Evolutionary conservation across 1,140 invertebrate species (phyloP).

Genomic region (Popillia japonica): DNA sequence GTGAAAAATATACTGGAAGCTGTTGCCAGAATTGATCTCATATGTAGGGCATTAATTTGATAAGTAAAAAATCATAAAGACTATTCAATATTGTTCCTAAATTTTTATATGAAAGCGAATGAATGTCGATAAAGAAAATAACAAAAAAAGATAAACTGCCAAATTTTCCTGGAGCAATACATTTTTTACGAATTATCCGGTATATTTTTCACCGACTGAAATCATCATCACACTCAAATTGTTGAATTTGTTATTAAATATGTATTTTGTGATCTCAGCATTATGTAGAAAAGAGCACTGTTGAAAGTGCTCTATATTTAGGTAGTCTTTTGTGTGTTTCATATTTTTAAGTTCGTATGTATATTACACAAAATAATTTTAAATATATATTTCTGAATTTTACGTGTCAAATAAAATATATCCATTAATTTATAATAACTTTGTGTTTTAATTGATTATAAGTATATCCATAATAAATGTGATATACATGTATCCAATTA

Average conservation of each 20-base stretch:
- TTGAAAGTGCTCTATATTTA: conserved; percentile 36
- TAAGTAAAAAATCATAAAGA: conserved; percentile 32
- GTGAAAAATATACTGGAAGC: conserved; percentile 35
- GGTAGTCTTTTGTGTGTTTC: conserved; percentile 38
- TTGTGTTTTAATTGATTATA: conserved; percentile 20
- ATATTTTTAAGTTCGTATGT: conserved; percentile 38
- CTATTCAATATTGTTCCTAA: conserved; percentile 37
- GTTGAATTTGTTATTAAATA: conserved; percentile 40
- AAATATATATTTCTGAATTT: conserved; percentile 39
- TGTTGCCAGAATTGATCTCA: conserved; percentile 36
- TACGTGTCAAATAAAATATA: conserved; percentile 40
- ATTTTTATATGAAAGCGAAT: conserved; percentile 18
- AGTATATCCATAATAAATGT: background rate
- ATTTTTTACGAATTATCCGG: conserved; percentile 29
- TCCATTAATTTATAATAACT: conserved; percentile 36
- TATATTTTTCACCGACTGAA: conserved; percentile 35
- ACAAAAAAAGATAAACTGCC: conserved; percentile 28
- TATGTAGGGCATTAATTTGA: conserved; percentile 38
- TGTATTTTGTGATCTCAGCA: conserved; percentile 39
- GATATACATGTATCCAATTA: no score
- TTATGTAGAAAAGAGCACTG: conserved; percentile 37
- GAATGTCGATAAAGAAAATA: conserved; percentile 13
- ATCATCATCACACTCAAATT: conserved; percentile 36
- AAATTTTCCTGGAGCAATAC: conserved; percentile 37
- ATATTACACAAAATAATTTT: conserved; percentile 38